A percentile compares a stretch with the other conserved stretches of the same genome.
Conservation (phyloP, 1,140 invertebrate species). For the Apis mellifera region Amel_HAv3.1 CM009945.2:8858001-8858500, state of each 20-base stretch:
- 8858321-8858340: slow-evolving; percentile 82
- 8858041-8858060: slow-evolving; percentile 92
- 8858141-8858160: slow-evolving; percentile 86
- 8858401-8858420: too few species aligned
- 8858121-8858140: slow-evolving; percentile 84
- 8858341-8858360: slow-evolving; percentile 82
- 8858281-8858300: slow-evolving; percentile 82
- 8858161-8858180: slow-evolving; percentile 88
- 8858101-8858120: slow-evolving; percentile 84
- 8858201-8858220: slow-evolving; percentile 92
- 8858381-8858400: slow-evolving; percentile 53
- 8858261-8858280: slow-evolving; percentile 87
- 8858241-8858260: slow-evolving; percentile 86
- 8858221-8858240: slow-evolving; percentile 88
- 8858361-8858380: slow-evolving; percentile 78
- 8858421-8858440: too few species aligned
- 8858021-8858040: slow-evolving; percentile 74
- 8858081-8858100: slow-evolving; percentile 85
- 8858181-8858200: slow-evolving; percentile 89
- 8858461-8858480: slow-evolving; percentile 16
- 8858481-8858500: not conserved
- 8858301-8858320: slow-evolving; percentile 83
- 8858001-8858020: slow-evolving; percentile 42
- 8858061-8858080: slow-evolving; percentile 88
- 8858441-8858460: slow-evolving; percentile 37